These are phyloP conservation scores for Lepeophtheirus salmonis DNA, from an alignment of 1,140 invertebrate species.

Conservation along the genomic window DNA sequence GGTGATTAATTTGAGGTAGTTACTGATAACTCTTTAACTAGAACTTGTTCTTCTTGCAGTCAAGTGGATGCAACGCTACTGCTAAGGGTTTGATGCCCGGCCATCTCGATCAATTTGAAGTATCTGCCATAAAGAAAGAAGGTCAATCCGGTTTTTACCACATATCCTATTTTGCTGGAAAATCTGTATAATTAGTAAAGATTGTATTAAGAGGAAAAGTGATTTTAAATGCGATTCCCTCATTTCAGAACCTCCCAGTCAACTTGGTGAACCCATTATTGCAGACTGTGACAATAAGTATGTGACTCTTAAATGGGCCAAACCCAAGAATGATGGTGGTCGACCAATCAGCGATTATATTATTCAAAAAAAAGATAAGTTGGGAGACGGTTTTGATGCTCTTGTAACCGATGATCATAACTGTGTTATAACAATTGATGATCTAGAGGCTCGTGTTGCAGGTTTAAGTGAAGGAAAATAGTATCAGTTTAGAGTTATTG, in stretches of 20 bases:
- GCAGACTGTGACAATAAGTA: conserved; percentile 79
- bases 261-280: conserved; percentile 66
- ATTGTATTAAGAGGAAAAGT: no score
- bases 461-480: conserved; percentile 77
- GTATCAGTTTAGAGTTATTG: conserved; percentile 90
- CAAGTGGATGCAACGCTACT: conserved; percentile 68
- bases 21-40: background rate
- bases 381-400: conserved; percentile 28
- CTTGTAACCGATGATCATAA: conserved; percentile 10
- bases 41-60: conserved; percentile 41
- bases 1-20: conserved; percentile 33
- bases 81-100: conserved; percentile 66
- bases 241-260: conserved; percentile 51
- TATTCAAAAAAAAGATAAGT: conserved; percentile 88
- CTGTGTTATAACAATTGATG: conserved; percentile 45
- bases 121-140: conserved; percentile 82
- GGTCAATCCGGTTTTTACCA: conserved; percentile 79
- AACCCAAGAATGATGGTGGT: conserved; percentile 65
- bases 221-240: no score
- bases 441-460: conserved; percentile 61
- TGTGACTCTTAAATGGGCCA: conserved; percentile 78
- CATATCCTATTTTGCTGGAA: conserved; percentile 81
- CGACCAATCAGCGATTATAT: conserved; percentile 75
- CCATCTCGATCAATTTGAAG: conserved; percentile 89
- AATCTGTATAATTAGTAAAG: conserved; percentile 73